Evolutionary conservation across 1,140 invertebrate genomes (phyloP), one percentile per base, ranked within the genome.

Genomic region (Araneus ventricosus): DNA sequence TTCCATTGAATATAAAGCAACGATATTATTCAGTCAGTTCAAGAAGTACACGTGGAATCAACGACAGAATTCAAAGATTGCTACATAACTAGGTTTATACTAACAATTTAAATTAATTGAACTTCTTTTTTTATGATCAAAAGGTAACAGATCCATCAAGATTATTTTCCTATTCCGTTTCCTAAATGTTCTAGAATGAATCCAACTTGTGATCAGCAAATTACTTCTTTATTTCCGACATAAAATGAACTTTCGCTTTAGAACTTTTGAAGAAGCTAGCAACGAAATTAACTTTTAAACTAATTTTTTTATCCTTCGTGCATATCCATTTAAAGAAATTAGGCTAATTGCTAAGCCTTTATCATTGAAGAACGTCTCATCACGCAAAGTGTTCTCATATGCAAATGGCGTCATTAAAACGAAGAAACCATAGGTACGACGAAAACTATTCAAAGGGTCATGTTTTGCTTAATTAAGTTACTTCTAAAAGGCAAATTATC

Each of bases 271-370:
- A 67, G 14, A 10, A 30, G 63, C 63, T 67, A 8, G 27, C 20
- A 24, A n/a, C 24, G 63, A 67, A 20, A 67, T 67, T 0, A 67
- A 67, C 24, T 24, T 67, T 67, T 67, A 24, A 30, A n/a, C 63
- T 67, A 30, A 24, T n/a, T n/a, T 67, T 67, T 67, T 67, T n/a
- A n/a, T 67, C 27, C 63, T 8, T 27, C 22, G 63, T 27, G 10
- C 5, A 67, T n/a, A n/a, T 30, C 63, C 63, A 67, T 67, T 67
- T 67, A 67, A 67, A 67, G 24, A 67, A 67, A 67, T 67, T 67
- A 67, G 63, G 63, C 27, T 67, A 67, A 67, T 67, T 67, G 63
- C 63, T 67, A 67, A 30, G 27, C 63, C 63, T 67, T 67, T 67
- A n/a, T n/a, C 27, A 20, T 8, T 67, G 24, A 30, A 67, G 27